These are phyloP conservation scores for silkworm (Bombyx mori) DNA, from an alignment of 1,140 invertebrate genomes.

Conservation along the genomic window ASM3026992v2 NC_085119.1:9368501-9369000, in stretches of 20 bases:
- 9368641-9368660: slow-evolving; percentile 66
- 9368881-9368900: slow-evolving; percentile 4
- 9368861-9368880: not conserved
- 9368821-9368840: not conserved
- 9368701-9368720: slow-evolving; percentile 49
- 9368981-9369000: slow-evolving; percentile 46
- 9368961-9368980: slow-evolving; percentile 63
- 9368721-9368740: slow-evolving; percentile 56
- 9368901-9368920: slow-evolving; percentile 21
- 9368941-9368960: slow-evolving; percentile 59
- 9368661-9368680: slow-evolving; percentile 65
- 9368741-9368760: slow-evolving; percentile 55
- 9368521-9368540: no score
- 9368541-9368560: no score
- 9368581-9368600: slow-evolving; percentile 62
- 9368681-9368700: slow-evolving; percentile 40
- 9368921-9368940: slow-evolving; percentile 37
- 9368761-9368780: slow-evolving; percentile 43
- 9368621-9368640: slow-evolving; percentile 66
- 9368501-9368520: no score
- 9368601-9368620: slow-evolving; percentile 46
- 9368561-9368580: slow-evolving; percentile 26
- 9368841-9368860: not conserved
- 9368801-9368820: not conserved
- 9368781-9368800: slow-evolving; percentile 1